phyloP scores from a whole-genome alignment of 2,888 invertebrate genomes.

The Bruchidius siliquastri region DNA sequence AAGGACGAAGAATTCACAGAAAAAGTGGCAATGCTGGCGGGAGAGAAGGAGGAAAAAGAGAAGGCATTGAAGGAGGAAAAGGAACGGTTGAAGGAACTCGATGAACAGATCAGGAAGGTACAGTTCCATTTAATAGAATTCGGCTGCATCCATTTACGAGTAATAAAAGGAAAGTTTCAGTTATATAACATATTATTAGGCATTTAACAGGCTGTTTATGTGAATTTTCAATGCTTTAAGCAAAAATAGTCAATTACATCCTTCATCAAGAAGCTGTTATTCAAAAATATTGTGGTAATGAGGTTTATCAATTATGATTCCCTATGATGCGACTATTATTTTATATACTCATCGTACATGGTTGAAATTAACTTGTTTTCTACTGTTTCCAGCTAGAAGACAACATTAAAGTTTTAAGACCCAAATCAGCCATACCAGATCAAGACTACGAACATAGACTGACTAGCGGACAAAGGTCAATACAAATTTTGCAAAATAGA shows the following conservation, averaged over 20 bases:
- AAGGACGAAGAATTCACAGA: conserved; percentile 53
- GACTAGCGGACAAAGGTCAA: conserved; percentile 50
- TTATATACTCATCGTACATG: not conserved
- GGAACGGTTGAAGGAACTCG: conserved; percentile 47
- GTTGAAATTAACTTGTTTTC: not conserved
- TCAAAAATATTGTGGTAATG: too few species aligned
- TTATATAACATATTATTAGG: too few species aligned
- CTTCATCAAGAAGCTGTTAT: too few species aligned
- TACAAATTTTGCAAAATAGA: conserved; percentile 68
- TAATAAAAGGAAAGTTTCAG: too few species aligned
- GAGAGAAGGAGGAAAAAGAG: conserved; percentile 52
- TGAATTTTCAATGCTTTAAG: too few species aligned
- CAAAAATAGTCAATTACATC: too few species aligned
- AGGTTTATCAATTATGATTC: too few species aligned
- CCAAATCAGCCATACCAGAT: conserved; percentile 47
- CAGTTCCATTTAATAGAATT: not conserved
- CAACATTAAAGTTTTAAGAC: conserved; percentile 44
- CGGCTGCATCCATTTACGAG: too few species aligned
- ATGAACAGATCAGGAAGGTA: conserved; percentile 49
- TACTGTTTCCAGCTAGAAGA: conserved; percentile 42
- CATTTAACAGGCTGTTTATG: too few species aligned
- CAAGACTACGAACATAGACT: conserved; percentile 49
- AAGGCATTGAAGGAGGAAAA: conserved; percentile 39
- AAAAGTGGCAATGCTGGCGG: conserved; percentile 52
- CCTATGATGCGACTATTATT: too few species aligned